Evolutionary conservation across 2,113 vertebrate genomes (phyloP).

Genomic region (Athene cunicularia): DNA sequence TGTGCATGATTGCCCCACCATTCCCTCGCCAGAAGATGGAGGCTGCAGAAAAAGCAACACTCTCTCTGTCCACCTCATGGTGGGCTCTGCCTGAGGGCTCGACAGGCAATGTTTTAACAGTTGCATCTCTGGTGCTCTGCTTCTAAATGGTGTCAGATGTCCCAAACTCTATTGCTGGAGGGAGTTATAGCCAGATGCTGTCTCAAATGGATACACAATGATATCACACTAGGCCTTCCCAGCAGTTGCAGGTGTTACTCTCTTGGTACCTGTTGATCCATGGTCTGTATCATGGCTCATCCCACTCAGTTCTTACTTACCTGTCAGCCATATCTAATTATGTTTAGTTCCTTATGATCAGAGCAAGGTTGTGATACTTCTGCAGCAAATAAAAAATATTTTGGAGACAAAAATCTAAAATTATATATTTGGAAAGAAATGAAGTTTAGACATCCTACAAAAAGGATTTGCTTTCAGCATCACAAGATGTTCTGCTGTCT

Average conservation of each 20-base stretch:
- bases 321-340: background rate
- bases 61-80: accelerated
- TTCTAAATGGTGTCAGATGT: background rate
- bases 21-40: background rate
- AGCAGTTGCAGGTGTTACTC: background rate
- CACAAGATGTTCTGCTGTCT: background rate
- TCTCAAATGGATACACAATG: accelerated
- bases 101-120: background rate
- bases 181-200: background rate
- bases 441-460: background rate
- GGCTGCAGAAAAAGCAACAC: background rate
- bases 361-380: background rate
- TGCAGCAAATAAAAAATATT: background rate
- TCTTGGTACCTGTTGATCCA: background rate
- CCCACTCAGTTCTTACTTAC: background rate
- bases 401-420: background rate
- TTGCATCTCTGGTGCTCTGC: background rate
- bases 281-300: background rate
- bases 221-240: background rate
- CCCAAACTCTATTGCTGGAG: background rate
- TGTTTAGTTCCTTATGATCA: background rate
- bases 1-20: background rate
- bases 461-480: background rate
- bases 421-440: background rate
- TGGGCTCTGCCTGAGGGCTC: background rate